These are phyloP conservation scores for Eidolon helvum DNA, from an alignment of 2,113 vertebrate species.

Conservation along the genomic window DNA sequence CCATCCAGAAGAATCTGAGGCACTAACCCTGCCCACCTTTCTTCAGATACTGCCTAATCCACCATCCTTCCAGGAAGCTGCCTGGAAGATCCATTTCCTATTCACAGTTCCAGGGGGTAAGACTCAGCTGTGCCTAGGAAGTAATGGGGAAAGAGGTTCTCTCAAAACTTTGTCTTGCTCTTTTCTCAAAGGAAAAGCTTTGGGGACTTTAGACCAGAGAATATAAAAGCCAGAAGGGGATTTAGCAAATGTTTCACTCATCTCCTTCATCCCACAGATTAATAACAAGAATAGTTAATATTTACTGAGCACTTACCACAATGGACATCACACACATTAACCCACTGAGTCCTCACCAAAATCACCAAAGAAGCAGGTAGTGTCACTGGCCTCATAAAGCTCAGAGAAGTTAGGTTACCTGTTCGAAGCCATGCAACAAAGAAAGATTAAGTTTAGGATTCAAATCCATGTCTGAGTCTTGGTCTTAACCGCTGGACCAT, in stretches of 20 bases:
- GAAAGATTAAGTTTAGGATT: not conserved
- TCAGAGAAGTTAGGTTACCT: not conserved
- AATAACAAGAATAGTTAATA: not conserved
- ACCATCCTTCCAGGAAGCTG: rapidly evolving
- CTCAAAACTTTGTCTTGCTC: not conserved
- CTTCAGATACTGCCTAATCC: too few species aligned
- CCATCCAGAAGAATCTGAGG: not conserved
- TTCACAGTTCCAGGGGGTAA: not conserved
- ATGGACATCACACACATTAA: not conserved
- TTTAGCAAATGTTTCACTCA: not conserved
- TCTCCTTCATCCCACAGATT: not conserved
- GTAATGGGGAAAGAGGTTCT: rapidly evolving
- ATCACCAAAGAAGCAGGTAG: not conserved
- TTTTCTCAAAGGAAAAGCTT: not conserved
- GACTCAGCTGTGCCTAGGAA: not conserved
- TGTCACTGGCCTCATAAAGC: too few species aligned
- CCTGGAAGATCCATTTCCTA: not conserved
- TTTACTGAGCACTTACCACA: not conserved
- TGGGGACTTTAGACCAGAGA: not conserved
- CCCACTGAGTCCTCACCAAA: not conserved
- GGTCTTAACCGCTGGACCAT: not conserved
- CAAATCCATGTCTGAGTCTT: not conserved
- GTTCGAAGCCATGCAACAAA: not conserved
- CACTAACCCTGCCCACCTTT: too few species aligned
- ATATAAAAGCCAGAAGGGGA: not conserved